These are phyloP conservation scores for Cardiocondyla obscurior DNA, from an alignment of 1,140 invertebrate species.

Conservation along the genomic window DNA sequence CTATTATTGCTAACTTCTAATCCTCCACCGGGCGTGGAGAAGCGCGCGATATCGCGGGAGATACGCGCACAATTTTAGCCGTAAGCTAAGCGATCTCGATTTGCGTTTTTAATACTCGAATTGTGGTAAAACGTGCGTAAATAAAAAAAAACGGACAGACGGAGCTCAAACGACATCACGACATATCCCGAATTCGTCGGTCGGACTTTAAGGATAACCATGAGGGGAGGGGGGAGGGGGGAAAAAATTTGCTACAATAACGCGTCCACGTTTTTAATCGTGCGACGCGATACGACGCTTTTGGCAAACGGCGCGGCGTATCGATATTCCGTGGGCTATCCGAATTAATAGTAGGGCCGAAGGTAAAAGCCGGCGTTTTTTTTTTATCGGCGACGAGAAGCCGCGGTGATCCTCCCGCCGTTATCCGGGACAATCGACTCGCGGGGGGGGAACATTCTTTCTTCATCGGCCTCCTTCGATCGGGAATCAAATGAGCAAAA, in stretches of 20 bases:
- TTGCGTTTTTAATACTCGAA: slow-evolving; percentile 54
- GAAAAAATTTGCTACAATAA: slow-evolving; percentile 1
- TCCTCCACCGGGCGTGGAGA: slow-evolving; percentile 30
- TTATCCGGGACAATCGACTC: background rate
- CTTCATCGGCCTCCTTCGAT: slow-evolving; percentile 28
- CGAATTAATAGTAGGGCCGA: background rate
- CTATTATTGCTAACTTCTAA: slow-evolving; percentile 48
- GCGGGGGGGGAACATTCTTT: background rate
- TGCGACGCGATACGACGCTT: background rate
- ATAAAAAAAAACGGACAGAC: background rate
- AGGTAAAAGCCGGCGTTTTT: background rate
- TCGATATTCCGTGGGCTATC: slow-evolving; percentile 14
- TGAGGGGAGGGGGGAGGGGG: too few relatives aligned
- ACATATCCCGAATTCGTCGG: slow-evolving; percentile 50
- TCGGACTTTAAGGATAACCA: slow-evolving; percentile 16
- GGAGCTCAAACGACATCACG: slow-evolving; percentile 46
- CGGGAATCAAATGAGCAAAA: slow-evolving; percentile 12
- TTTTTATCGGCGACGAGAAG: background rate
- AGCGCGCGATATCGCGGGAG: slow-evolving; percentile 21
- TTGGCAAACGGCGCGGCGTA: background rate
- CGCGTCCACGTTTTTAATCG: background rate
- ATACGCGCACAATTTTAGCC: slow-evolving; percentile 49
- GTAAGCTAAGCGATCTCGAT: slow-evolving; percentile 49
- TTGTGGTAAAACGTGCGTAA: slow-evolving; percentile 15
- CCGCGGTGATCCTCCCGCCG: background rate